Base-by-base conservation (phyloP, 2,797 vertebrate genomes). In the Centropyge bicolor region DNA sequence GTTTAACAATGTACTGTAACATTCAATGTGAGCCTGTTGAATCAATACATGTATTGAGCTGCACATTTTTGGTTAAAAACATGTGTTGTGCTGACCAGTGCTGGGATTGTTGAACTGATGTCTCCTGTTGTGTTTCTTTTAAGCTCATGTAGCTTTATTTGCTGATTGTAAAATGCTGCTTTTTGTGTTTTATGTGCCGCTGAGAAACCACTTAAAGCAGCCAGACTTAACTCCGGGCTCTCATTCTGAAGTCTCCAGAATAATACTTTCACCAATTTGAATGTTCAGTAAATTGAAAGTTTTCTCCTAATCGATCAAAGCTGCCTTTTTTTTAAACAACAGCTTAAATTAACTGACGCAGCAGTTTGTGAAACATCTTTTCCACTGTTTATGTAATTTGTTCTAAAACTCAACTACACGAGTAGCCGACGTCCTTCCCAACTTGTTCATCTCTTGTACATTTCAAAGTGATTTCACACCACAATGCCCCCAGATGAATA, bases 391-490 rank as follows among this genome's bases (percentile, higher is more conserved):
- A 8, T 48, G 38, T 59, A 3, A 69, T 69, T 72, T 57, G 24
- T 72, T 70, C 41, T 63, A 12, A 76, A 80, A 66, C 35, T 68
- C 49, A 10, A 5, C 36, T 13, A 3, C 10, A 65, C 11, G 62
- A 71, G n/a, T 40, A 61, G 56, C 49, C 40, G 1, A 48, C 75
- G 63, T 68, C 77, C 83, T 81, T 75, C 45, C 8, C 12, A 55
- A 45, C 72, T 71, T 75, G 76, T 81, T 82, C 68, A 69, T 76
- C 60, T 62, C 67, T 76, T 86, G 70, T 89, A 84, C 77, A 88
- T 80, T 52, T 81, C 51, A 75, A 86, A 81, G 80, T 80, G 46
- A 88, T 89, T 92, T 93, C 88, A 90, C 86, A 87, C 60, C 67
- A 82, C 49, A 81, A 74, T 81, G 73, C 70, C 70, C 27, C 63